phyloP scores from a whole-genome alignment of 2,797 vertebrate genomes.

The Malurus leucopterus region DNA sequence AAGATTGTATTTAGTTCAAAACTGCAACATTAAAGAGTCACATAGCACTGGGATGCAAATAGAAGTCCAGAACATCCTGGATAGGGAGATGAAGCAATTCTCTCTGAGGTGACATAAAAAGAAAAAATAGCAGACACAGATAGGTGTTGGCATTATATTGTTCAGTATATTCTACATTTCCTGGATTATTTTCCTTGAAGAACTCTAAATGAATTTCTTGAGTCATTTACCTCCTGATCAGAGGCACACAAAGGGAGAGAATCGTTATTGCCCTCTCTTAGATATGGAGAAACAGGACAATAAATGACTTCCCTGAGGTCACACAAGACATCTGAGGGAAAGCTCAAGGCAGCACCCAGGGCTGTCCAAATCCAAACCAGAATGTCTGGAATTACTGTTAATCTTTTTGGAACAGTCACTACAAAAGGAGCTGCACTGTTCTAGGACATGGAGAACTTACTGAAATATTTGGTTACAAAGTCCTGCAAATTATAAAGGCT shows the following conservation, averaged over 20 bases:
- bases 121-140: not conserved
- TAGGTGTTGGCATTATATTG: not conserved
- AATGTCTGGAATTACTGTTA: accelerated
- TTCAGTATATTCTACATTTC: not conserved
- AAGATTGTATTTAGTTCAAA: not conserved
- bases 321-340: not conserved
- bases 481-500: not conserved
- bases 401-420: not conserved
- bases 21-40: not conserved
- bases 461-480: not conserved
- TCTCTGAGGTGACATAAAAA: not conserved
- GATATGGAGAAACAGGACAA: not conserved
- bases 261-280: accelerated
- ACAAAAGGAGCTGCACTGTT: not conserved
- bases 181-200: not conserved
- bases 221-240: not conserved
- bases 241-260: not conserved
- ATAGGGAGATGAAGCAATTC: not conserved
- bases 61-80: not conserved
- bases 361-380: not conserved
- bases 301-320: not conserved
- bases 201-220: not conserved
- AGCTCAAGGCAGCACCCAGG: not conserved
- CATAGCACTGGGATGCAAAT: not conserved
- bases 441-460: not conserved